Evolutionary conservation across 2,113 vertebrate genomes (phyloP).

Genomic region (Tetraodon nigroviridis): DNA sequence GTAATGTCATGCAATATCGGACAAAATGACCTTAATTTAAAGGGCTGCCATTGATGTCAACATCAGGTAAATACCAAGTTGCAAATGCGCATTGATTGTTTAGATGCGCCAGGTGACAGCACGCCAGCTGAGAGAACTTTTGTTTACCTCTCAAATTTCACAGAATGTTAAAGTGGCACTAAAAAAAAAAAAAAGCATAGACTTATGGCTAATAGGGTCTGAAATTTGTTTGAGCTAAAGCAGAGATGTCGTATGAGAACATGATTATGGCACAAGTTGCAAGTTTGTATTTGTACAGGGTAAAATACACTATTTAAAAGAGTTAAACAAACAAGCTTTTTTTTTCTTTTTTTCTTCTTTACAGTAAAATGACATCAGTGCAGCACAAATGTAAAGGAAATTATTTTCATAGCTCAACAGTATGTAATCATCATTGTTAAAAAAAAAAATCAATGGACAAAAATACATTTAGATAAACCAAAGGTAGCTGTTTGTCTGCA

Average conservation of each 20-base stretch:
- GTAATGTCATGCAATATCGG: constrained; percentile 75
- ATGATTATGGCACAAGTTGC: not conserved
- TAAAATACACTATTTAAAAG: no score
- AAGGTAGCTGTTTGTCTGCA: not conserved
- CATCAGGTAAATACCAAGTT: constrained; percentile 81
- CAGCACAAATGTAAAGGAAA: no score
- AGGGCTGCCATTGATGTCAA: constrained; percentile 74
- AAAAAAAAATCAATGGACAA: not conserved
- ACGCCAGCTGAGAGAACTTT: constrained; percentile 69
- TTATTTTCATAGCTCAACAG: no score
- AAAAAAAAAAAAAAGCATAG: constrained; percentile 38
- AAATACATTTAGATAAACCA: not conserved
- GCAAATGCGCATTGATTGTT: constrained; percentile 83
- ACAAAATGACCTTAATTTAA: constrained; percentile 75
- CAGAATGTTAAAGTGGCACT: constrained; percentile 68
- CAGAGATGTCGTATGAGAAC: not conserved
- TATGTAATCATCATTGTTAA: not conserved
- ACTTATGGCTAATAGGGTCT: constrained; percentile 1
- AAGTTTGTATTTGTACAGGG: not conserved
- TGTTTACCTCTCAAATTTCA: constrained; percentile 81
- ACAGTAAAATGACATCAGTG: not conserved
- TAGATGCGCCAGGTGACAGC: constrained; percentile 75
- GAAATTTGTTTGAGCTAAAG: no score
- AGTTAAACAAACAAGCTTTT: no score
- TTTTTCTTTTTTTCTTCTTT: not conserved